Percentiles rank a stretch among this genome's conserved stretches.
Conservation (phyloP, 1,140 invertebrate genomes). For the Parasteatoda tepidariorum region DNA sequence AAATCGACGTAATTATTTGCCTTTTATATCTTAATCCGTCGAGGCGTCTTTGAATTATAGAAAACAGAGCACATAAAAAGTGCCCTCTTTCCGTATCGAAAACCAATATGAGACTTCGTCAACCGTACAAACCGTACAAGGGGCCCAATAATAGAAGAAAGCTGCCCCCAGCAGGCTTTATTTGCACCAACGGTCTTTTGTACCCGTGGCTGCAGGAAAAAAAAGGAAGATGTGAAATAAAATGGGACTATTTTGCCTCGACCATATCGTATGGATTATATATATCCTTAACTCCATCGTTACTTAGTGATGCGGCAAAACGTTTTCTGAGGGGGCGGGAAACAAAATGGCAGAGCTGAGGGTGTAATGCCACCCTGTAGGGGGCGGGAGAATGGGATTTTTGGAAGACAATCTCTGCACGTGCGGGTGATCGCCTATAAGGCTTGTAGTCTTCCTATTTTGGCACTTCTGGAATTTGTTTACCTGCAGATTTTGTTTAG, state of each 20-base stretch:
- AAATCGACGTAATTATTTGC: too few species aligned
- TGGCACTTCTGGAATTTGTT: neutral
- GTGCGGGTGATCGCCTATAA: slow-evolving; percentile 14
- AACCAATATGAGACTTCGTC: slow-evolving; percentile 44
- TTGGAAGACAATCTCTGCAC: slow-evolving; percentile 24
- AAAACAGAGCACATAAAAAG: too few species aligned
- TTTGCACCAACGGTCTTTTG: slow-evolving; percentile 48
- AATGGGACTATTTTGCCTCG: neutral
- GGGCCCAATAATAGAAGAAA: slow-evolving; percentile 41
- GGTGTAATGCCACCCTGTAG: neutral
- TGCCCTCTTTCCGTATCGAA: slow-evolving; percentile 21
- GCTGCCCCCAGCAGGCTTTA: slow-evolving; percentile 21
- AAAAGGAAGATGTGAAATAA: neutral
- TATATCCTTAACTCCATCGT: slow-evolving; percentile 39
- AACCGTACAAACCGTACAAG: slow-evolving; percentile 33
- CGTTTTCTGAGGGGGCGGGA: slow-evolving; percentile 28
- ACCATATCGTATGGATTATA: slow-evolving; percentile 51
- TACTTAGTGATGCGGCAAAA: slow-evolving; percentile 43
- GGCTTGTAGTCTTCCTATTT: neutral
- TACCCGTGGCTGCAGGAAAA: slow-evolving; percentile 13
- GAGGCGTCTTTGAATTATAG: too few species aligned
- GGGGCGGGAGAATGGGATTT: neutral
- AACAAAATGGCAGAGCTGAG: neutral
- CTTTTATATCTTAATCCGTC: too few species aligned
- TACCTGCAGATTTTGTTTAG: neutral